phyloP scores from a whole-genome alignment of 2,113 vertebrate genomes.

The Struthio camelus region DNA sequence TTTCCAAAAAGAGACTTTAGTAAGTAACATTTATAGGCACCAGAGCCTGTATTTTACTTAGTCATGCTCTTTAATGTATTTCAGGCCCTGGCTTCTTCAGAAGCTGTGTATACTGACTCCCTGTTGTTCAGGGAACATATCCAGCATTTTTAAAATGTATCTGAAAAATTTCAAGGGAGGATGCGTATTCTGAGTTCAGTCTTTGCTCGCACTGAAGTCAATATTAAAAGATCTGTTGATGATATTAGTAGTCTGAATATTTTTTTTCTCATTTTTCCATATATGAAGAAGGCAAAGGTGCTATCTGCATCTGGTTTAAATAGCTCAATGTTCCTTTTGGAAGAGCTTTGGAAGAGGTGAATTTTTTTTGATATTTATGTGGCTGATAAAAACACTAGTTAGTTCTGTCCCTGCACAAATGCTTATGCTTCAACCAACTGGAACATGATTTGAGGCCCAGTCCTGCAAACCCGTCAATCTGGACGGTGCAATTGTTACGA shows the following conservation, averaged over 20 bases:
- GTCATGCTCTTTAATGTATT: background rate
- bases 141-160: background rate
- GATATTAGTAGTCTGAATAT: background rate
- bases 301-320: background rate
- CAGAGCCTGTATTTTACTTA: background rate
- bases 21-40: background rate
- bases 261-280: background rate
- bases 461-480: background rate
- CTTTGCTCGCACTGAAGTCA: background rate
- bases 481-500: background rate
- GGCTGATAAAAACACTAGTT: background rate
- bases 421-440: background rate
- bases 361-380: background rate
- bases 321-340: background rate
- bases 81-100: background rate
- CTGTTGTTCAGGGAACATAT: background rate
- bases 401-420: background rate
- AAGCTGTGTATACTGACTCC: background rate
- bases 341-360: background rate
- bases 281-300: background rate
- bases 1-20: background rate
- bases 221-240: background rate
- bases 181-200: background rate
- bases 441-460: background rate
- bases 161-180: background rate